Evolutionary conservation across 2,113 vertebrate genomes (phyloP).

Genomic region (Columba janthina): DNA sequence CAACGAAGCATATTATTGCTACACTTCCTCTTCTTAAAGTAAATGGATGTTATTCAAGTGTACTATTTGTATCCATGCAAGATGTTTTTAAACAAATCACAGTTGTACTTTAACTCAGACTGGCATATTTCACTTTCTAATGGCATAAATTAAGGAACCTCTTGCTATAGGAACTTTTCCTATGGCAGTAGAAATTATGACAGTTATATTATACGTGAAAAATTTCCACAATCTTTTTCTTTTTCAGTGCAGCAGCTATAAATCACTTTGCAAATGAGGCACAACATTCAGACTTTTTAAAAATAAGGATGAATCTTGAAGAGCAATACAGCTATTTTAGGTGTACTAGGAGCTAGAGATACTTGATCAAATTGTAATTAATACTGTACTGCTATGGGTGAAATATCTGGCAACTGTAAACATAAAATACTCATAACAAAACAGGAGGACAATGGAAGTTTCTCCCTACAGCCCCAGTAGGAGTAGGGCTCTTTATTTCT

Average conservation of each 20-base stretch:
- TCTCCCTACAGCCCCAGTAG: not conserved
- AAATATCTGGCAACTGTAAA: not conserved
- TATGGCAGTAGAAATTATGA: not conserved
- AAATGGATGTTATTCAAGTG: constrained; percentile 70
- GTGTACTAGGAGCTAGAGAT: not conserved
- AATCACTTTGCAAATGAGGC: constrained; percentile 9
- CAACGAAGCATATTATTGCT: constrained; percentile 75
- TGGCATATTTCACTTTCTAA: not conserved
- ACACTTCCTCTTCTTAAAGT: constrained; percentile 69
- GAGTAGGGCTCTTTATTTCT: not conserved
- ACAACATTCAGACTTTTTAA: not conserved
- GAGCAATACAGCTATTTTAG: not conserved
- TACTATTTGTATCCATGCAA: not conserved
- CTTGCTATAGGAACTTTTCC: not conserved
- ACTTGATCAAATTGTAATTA: not conserved
- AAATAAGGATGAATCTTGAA: not conserved
- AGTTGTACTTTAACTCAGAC: not conserved
- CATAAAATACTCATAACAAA: not conserved
- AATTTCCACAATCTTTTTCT: not conserved
- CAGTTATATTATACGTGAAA: not conserved
- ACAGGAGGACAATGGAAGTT: not conserved
- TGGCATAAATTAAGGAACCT: not conserved
- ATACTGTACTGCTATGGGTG: not conserved
- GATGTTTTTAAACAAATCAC: not conserved
- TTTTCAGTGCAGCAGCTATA: not conserved